Percentiles rank a stretch among this genome's conserved stretches.
phyloP scores from a whole-genome alignment of 2,888 invertebrate genomes.

The Phania funesta region DNA sequence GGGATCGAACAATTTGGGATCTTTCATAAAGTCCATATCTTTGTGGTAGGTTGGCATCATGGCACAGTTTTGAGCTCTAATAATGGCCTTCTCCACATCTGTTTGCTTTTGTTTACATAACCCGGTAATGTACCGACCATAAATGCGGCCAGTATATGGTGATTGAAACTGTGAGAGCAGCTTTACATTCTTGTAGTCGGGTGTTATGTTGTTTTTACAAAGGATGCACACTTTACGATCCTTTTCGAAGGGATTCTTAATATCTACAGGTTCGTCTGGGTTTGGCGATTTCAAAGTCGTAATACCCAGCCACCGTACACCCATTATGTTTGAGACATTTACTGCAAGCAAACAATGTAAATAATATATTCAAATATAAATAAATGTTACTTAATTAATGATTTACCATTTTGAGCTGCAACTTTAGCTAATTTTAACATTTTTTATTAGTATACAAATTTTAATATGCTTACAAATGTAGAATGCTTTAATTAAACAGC shows the following conservation, averaged over 20 bases:
- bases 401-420: constrained; percentile 71
- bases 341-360: constrained; percentile 8
- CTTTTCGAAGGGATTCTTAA: constrained; percentile 90
- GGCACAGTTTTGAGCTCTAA: constrained; percentile 88
- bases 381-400: background rate
- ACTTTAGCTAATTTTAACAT: constrained; percentile 37
- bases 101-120: constrained; percentile 91
- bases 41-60: constrained; percentile 92
- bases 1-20: constrained; percentile 95
- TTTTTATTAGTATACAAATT: background rate
- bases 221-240: constrained; percentile 88
- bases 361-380: background rate
- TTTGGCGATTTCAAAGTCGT: constrained; percentile 45
- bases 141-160: constrained; percentile 94
- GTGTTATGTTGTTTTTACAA: constrained; percentile 89
- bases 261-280: constrained; percentile 81
- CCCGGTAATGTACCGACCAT: constrained; percentile 96
- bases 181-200: constrained; percentile 95
- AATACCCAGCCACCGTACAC: constrained; percentile 60
- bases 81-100: constrained; percentile 87
- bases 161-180: constrained; percentile 97
- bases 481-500: background rate
- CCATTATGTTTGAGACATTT: constrained; percentile 44
- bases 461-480: background rate
- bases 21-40: constrained; percentile 88